These are phyloP conservation scores for Venturia canescens DNA, from an alignment of 1,140 invertebrate species.

Conservation along the genomic window DNA sequence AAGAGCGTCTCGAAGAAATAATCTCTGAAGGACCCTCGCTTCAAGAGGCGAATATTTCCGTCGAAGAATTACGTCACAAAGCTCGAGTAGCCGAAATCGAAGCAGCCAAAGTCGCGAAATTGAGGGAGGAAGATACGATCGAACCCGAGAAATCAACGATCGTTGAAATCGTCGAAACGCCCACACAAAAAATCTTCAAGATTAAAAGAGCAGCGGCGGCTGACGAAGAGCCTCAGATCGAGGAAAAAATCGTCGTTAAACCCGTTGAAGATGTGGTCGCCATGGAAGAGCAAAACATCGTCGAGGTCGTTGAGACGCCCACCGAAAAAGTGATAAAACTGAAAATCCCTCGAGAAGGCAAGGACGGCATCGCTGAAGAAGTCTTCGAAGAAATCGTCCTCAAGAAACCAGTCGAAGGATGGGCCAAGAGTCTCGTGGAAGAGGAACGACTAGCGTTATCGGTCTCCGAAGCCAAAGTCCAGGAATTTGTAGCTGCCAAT, in stretches of 20 bases:
- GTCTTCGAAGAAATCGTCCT: slow-evolving; percentile 43
- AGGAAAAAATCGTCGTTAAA: slow-evolving; percentile 46
- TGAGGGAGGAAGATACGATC: slow-evolving; percentile 19
- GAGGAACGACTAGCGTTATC: slow-evolving; percentile 28
- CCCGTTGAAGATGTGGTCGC: slow-evolving; percentile 34
- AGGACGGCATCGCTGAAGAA: slow-evolving; percentile 42
- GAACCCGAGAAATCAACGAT: slow-evolving; percentile 12
- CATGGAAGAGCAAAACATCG: slow-evolving; percentile 35
- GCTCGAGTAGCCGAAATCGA: slow-evolving; percentile 28
- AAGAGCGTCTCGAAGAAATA: neutral
- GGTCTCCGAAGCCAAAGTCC: slow-evolving; percentile 39
- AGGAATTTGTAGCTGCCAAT: slow-evolving; percentile 20
- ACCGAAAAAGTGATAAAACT: slow-evolving; percentile 36
- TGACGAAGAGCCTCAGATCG: slow-evolving; percentile 42
- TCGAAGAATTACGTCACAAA: slow-evolving; percentile 6
- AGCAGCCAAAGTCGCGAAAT: slow-evolving; percentile 16
- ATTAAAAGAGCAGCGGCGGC: slow-evolving; percentile 21
- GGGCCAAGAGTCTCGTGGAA: slow-evolving; percentile 48
- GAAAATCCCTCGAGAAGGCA: slow-evolving; percentile 11
- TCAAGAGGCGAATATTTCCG: neutral
- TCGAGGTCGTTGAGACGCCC: neutral
- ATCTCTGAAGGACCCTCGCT: neutral
- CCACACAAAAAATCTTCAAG: slow-evolving; percentile 62
- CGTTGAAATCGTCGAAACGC: slow-evolving; percentile 49
- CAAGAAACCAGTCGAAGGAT: slow-evolving; percentile 51